Evolutionary conservation across 2,797 vertebrate genomes (phyloP), one percentile per base, ranked within the genome.

Genomic region (Lutra lutra): DNA sequence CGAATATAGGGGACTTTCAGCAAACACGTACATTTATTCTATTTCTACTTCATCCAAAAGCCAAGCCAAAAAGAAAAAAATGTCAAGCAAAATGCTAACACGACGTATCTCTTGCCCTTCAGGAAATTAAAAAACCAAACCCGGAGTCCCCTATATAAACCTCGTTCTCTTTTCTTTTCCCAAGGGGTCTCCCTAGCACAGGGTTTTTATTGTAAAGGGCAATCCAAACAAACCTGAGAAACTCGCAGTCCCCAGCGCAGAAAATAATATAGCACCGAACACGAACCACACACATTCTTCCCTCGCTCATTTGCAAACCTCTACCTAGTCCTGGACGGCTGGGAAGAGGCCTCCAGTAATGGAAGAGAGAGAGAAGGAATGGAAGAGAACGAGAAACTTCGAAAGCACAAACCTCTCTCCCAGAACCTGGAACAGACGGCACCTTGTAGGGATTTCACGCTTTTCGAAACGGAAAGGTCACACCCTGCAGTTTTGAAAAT

Each of bases 51-150:
- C 86, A 95, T 83, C 89, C 77, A 54, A 89, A 90, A 96, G 38
- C 48, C 92, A 95, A 79, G 75, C 32, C 83, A 94, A 91, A 84
- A 25, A 11, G 4, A 25, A 58, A 58, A 25, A 54, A 89, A 92
- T 93, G n/a, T 43, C 92, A 96, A 73, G 64, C 32, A 89, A 95
- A 93, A 89, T 80, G 85, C 56, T 93, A 70, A 40, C 32, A 56
- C 7, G 8, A 79, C 32, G 7, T 73, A 77, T 75, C 51, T 77
- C 89, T 78, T 70, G 75, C 75, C 87, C 93, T 89, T 97, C 79
- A 72, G 48, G 79, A 97, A 95, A 97, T 84, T 95, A 13, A 86
- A 94, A 94, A 95, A 66, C 25, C 95, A 96, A 96, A 97, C n/a
- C 70, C 77, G 56, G 66, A 90, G 73, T 91, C 83, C 54, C 89